Conservation (phyloP, 2,797 vertebrate genomes). For the Argya squamiceps region DNA sequence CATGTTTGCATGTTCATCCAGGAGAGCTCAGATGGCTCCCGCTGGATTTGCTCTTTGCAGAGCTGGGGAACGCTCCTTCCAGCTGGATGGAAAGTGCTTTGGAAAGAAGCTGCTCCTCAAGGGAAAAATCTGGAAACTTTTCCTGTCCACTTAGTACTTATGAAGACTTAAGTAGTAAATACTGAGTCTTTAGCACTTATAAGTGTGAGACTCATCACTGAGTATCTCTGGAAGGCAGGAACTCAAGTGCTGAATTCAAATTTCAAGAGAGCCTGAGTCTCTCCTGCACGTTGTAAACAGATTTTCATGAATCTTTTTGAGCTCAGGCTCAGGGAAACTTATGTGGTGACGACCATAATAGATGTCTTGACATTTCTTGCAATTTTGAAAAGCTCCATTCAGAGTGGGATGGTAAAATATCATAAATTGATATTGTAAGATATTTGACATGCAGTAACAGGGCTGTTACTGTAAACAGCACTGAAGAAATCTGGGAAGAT, state of each 20-base stretch:
- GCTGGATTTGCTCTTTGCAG: neutral
- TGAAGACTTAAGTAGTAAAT: neutral
- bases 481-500: neutral
- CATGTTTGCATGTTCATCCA: neutral
- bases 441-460: neutral
- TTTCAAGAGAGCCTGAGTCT: neutral
- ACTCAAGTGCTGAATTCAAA: neutral
- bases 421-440: neutral
- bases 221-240: neutral
- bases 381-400: neutral
- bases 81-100: neutral
- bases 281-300: fast-evolving
- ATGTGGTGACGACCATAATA: fast-evolving
- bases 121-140: neutral
- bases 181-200: neutral
- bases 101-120: neutral
- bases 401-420: neutral
- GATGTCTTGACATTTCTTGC: neutral
- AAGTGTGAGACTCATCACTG: neutral
- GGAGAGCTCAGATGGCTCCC: neutral
- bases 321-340: neutral
- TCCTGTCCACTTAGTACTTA: neutral
- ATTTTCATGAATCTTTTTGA: neutral
- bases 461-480: neutral
- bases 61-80: neutral